Evolutionary conservation across 2,888 invertebrate species (phyloP), one percentile per base, ranked within the genome.

Genomic region (Seira ritae): DNA sequence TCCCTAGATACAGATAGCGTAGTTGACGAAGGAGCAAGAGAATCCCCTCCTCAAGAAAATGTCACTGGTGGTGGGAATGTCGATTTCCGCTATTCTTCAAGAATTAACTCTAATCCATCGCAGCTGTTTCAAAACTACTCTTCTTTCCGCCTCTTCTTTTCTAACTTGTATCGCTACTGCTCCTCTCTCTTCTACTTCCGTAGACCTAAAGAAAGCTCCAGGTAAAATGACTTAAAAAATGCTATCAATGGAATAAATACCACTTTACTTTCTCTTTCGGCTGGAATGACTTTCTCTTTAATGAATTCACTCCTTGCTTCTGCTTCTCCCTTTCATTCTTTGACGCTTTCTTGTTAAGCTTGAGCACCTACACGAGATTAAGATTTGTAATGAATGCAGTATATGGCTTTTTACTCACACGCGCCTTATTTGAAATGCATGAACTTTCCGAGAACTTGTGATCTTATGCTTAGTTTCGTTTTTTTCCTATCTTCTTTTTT

Each of bases 121-220:
- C 80, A 80, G 80, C 55, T 74, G 80, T 46, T 69, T 42, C 80
- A 60, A 68, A 74, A 31, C n/a, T 74, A 60, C 70, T 73, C 79
- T 19, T 67, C 80, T 68, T 3, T 72, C 62, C 65, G 65, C 17
- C 70, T 17, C 79, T 46, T 69, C 80, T 68, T 69, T 69, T 69
- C 73, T 69, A 80, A 80, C 73, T 55, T 74, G 23, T 42, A 69
- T 22, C 69, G 65, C 62, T 74, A 62, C 72, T 60, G 69, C 22
- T 72, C 71, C 55, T 73, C 20, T 70, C 22, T 72, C 67, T 72
- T 19, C 72, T 72, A 66, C 67, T 72, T 19, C 72, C 17, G 67
- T 55, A 74, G 50, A 17, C 46, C 69, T 74, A 74, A 80, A 69
- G 74, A 73, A 69, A 67, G 19, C 69, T 74, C 80, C 80, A 80